Evolutionary conservation across 2,888 invertebrate genomes (phyloP).

Genomic region (Clitarchus hookeri): DNA sequence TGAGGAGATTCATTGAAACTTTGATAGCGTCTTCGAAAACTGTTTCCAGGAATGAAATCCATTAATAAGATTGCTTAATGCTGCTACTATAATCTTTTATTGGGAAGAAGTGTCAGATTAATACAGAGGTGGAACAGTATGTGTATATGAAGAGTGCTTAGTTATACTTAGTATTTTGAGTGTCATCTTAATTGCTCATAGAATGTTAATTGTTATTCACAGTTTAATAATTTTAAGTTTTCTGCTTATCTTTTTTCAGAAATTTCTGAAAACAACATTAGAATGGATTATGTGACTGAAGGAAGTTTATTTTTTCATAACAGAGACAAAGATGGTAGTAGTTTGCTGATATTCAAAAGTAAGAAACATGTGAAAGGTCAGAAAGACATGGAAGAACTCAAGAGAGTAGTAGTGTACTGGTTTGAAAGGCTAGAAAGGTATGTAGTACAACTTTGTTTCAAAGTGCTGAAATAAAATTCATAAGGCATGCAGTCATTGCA

Average conservation of each 20-base stretch:
- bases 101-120: no score
- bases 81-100: no score
- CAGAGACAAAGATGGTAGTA: conserved; percentile 78
- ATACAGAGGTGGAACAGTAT: no score
- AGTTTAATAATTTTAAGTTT: not conserved
- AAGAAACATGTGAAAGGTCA: conserved; percentile 80
- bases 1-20: no score
- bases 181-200: no score
- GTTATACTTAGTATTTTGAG: no score
- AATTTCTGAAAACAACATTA: conserved; percentile 70
- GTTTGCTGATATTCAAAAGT: conserved; percentile 77
- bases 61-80: no score
- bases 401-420: conserved; percentile 84
- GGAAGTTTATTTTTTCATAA: conserved; percentile 80
- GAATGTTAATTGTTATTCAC: no score
- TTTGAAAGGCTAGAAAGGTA: conserved; percentile 77
- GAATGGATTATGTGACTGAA: conserved; percentile 72
- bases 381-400: conserved; percentile 74
- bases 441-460: conserved; percentile 24
- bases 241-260: conserved; percentile 57
- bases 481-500: not conserved
- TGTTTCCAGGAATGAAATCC: no score
- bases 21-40: no score
- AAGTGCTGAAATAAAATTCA: no score
- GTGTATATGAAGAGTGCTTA: no score